Evolutionary conservation across 2,113 vertebrate species (phyloP).

Genomic region (Pagrus major): DNA sequence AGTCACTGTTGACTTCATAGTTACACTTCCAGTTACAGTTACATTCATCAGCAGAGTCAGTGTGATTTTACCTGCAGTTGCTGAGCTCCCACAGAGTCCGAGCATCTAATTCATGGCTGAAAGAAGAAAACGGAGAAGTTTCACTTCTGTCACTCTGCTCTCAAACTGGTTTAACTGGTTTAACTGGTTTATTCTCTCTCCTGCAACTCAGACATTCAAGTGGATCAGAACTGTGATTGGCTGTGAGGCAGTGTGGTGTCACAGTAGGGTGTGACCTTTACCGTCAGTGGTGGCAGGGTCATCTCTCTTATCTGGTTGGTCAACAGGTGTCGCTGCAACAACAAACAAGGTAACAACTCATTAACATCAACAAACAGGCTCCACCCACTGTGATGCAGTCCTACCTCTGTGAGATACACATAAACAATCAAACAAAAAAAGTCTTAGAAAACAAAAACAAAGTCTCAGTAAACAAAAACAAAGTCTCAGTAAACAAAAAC

Average conservation of each 20-base stretch:
- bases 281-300: not conserved
- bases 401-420: too few species aligned
- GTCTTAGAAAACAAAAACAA: too few species aligned
- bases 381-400: not conserved
- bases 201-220: not conserved
- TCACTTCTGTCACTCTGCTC: not conserved
- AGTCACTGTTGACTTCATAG: too few species aligned
- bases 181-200: too few species aligned
- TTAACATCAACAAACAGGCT: not conserved
- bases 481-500: too few species aligned
- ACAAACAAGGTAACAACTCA: not conserved
- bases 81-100: constrained; percentile 31
- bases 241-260: not conserved
- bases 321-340: constrained; percentile 25
- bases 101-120: constrained; percentile 17
- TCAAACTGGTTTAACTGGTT: too few species aligned
- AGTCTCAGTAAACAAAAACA: too few species aligned
- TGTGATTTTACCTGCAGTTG: constrained; percentile 43
- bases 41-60: not conserved
- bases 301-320: too few species aligned
- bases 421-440: too few species aligned
- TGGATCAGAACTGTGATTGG: constrained; percentile 5
- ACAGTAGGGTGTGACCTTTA: constrained; percentile 10
- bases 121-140: constrained; percentile 12
- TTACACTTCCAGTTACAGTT: too few species aligned